Conservation (phyloP, 2,888 invertebrate species). For the Nematopogon swammerdamellus region DNA sequence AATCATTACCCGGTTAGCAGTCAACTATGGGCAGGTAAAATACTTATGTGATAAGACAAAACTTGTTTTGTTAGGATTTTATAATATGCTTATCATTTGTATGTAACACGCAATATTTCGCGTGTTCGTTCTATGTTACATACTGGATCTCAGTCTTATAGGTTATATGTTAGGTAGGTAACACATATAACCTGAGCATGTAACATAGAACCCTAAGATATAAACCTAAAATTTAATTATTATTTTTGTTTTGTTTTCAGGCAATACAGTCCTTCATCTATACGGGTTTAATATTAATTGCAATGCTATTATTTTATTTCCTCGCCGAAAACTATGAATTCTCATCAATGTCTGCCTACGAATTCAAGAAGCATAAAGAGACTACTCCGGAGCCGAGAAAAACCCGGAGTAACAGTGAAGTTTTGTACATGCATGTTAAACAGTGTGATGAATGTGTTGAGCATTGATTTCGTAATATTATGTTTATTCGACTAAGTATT, state of each 20-base stretch:
- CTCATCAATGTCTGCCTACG: background rate
- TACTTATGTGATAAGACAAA: slow-evolving; percentile 9
- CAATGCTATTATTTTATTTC: slow-evolving; percentile 2
- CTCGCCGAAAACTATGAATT: background rate
- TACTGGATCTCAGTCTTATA: background rate
- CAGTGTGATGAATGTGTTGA: slow-evolving; percentile 27
- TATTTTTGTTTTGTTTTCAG: slow-evolving; percentile 31
- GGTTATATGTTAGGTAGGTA: too few species aligned
- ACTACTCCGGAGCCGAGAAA: background rate
- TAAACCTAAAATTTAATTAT: background rate
- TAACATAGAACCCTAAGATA: background rate
- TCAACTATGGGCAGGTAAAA: slow-evolving; percentile 64
- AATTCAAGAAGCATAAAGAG: background rate
- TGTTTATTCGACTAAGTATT: too few species aligned
- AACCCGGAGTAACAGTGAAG: slow-evolving; percentile 24
- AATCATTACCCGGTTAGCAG: slow-evolving; percentile 63
- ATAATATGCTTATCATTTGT: background rate
- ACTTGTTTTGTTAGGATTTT: background rate
- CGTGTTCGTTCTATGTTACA: too few species aligned
- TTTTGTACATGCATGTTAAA: slow-evolving; percentile 27
- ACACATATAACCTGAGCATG: background rate
- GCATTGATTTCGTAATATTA: slow-evolving; percentile 14
- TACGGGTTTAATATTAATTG: slow-evolving; percentile 66
- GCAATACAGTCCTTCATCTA: slow-evolving; percentile 75
- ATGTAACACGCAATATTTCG: too few species aligned